Base-by-base conservation (phyloP, 1,140 invertebrate genomes). In the Druon quercuslanigerum region DNA sequence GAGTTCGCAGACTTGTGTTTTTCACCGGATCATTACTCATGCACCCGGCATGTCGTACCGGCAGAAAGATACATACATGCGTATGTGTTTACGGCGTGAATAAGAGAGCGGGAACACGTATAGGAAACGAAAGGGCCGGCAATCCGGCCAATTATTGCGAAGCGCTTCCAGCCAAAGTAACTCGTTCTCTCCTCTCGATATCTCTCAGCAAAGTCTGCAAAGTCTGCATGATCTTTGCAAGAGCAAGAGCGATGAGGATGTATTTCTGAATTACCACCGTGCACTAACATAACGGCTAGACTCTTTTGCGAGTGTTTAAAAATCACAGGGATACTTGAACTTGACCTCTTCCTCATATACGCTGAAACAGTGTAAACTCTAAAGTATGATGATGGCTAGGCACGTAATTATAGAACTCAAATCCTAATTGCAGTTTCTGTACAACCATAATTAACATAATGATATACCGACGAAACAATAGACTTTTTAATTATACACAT, bases 121-220 rank as follows among this genome's bases (percentile, higher is more conserved):
- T 2, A 66, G 60, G 60, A 66, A 66, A 66, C 40, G 25, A 33
- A 33, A 33, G 3, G 25, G 25, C 25, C 25, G 60, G 60, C 60
- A 66, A 40, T 33, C 20, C 33, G 60, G 60, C 60, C 60, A 66
- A 66, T 66, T 66, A 66, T 66, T 66, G 57, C 60, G 25, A 66
- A 33, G 25, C 60, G 33, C 60, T 66, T 66, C 60, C 60, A 66
- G 60, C 60, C 60, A 66, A 66, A 66, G 60, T 66, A 66, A 66
- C 60, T 66, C 60, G 60, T 66, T 66, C 60, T 33, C 25, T 33
- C 25, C 25, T 66, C 25, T 25, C 60, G 60, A 66, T 66, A 66
- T 66, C 60, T 66, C n/a, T 46, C 33, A n/a, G 25, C 25, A 33
- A 33, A 33, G 25, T 33, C 25, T 33, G 25, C 25, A 33, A 33